These are phyloP conservation scores for Brachionus paranguensis DNA, from an alignment of 1,140 invertebrate species.

Conservation along the genomic window DNA sequence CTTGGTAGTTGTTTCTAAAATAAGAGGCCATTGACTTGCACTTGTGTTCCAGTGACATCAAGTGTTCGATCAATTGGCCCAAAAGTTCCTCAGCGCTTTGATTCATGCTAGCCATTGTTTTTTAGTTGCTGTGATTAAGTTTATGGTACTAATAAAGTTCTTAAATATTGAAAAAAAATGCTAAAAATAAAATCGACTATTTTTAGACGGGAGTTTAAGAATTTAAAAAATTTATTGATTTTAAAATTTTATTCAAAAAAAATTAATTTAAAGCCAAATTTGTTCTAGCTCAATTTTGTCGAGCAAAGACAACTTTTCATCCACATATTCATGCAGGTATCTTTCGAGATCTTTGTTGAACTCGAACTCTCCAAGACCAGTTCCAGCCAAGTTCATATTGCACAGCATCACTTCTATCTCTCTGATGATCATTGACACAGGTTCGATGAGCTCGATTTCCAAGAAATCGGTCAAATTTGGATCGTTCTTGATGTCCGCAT, in stretches of 20 bases:
- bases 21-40: not conserved
- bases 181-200: not conserved
- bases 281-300: not conserved
- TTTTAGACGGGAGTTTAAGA: not conserved
- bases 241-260: not conserved
- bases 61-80: not conserved
- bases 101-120: not conserved
- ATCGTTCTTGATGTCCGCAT: not conserved
- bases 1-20: not conserved
- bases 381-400: not conserved
- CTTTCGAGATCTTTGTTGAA: conserved; percentile 20
- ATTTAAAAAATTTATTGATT: not conserved
- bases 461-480: conserved; percentile 7
- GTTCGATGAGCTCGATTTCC: not conserved
- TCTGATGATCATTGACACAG: not conserved
- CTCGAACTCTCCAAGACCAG: not conserved
- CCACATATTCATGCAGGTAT: not conserved
- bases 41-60: not conserved
- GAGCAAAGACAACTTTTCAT: not conserved
- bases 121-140: not conserved
- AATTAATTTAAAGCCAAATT: not conserved
- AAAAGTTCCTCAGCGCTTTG: not conserved
- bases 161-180: not conserved
- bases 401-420: not conserved
- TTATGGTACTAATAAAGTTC: not conserved